These are phyloP conservation scores for Sturnira hondurensis DNA, from an alignment of 2,113 vertebrate genomes.

Conservation along the genomic window DNA sequence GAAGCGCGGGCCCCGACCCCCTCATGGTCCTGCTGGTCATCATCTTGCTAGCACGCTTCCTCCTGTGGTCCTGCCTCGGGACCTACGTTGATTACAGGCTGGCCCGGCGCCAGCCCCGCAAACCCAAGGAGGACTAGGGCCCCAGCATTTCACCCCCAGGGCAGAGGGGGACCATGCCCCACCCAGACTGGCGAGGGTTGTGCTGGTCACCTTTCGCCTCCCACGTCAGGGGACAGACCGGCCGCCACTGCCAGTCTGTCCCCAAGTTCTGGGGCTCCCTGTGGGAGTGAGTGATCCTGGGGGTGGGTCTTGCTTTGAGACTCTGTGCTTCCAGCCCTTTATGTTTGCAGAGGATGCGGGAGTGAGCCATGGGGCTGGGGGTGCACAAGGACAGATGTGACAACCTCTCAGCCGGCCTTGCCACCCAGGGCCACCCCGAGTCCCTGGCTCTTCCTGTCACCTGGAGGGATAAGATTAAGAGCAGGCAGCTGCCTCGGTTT, in stretches of 20 bases:
- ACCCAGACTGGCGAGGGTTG: not conserved
- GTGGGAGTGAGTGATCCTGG: not conserved
- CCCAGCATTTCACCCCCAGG: accelerated
- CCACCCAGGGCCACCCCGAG: not conserved
- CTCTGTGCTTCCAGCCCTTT: not conserved
- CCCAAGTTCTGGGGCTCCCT: too few relatives aligned
- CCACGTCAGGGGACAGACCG: accelerated
- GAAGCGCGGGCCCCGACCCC: slow-evolving; percentile 70
- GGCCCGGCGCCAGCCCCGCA: slow-evolving; percentile 68
- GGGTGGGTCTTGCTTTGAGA: not conserved
- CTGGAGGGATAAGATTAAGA: accelerated
- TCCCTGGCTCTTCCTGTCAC: not conserved
- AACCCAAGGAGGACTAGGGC: slow-evolving; percentile 69
- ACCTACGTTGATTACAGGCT: slow-evolving; percentile 77
- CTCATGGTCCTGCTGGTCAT: slow-evolving; percentile 80
- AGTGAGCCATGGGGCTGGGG: not conserved
- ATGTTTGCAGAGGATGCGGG: not conserved
- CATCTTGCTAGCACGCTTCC: slow-evolving; percentile 80
- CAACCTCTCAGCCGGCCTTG: too few relatives aligned
- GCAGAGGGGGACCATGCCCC: not conserved
- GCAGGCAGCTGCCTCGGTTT: not conserved
- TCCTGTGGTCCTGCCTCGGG: slow-evolving; percentile 83
- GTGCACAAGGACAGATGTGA: not conserved
- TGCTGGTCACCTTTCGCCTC: accelerated
- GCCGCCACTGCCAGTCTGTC: not conserved